Percentiles rank a stretch among this genome's conserved stretches.
Evolutionary conservation across 92 coral and sea anemone species (phyloP).

Genomic region (Micromussa lordhowensis): DNA sequence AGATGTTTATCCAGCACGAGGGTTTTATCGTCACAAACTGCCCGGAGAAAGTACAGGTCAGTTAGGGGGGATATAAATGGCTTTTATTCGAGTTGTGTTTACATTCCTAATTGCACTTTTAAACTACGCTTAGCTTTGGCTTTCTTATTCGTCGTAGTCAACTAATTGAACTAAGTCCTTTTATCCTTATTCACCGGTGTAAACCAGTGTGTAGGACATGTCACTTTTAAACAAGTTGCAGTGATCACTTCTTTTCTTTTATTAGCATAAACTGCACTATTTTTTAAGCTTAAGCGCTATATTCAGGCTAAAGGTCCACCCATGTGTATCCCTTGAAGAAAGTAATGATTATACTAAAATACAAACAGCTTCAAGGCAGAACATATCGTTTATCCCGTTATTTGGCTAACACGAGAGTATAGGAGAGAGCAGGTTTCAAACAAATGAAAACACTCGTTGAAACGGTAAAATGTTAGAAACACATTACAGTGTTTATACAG

Average conservation of each 20-base stretch:
- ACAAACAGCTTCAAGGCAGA: neutral
- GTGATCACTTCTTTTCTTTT: neutral
- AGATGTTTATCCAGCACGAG: neutral
- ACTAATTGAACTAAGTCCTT: neutral
- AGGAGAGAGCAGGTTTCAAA: neutral
- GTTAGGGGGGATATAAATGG: neutral
- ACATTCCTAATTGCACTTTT: neutral
- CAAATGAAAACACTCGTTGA: neutral
- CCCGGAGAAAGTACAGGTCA: neutral
- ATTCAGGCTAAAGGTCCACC: neutral
- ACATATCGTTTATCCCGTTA: neutral
- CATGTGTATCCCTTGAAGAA: neutral
- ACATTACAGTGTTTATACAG: neutral
- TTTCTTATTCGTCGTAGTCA: neutral
- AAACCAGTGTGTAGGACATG: neutral
- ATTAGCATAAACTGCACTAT: neutral
- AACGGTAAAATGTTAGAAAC: slow-evolving; percentile 9
- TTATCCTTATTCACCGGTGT: neutral
- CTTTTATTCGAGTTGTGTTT: neutral
- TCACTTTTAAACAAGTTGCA: neutral
- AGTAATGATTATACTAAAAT: neutral
- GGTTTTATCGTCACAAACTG: neutral
- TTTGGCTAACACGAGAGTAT: neutral
- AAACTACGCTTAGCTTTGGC: neutral
- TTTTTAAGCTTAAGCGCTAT: neutral